Conservation (phyloP, 2,888 invertebrate genomes). For the Leptopilina syphax region DNA sequence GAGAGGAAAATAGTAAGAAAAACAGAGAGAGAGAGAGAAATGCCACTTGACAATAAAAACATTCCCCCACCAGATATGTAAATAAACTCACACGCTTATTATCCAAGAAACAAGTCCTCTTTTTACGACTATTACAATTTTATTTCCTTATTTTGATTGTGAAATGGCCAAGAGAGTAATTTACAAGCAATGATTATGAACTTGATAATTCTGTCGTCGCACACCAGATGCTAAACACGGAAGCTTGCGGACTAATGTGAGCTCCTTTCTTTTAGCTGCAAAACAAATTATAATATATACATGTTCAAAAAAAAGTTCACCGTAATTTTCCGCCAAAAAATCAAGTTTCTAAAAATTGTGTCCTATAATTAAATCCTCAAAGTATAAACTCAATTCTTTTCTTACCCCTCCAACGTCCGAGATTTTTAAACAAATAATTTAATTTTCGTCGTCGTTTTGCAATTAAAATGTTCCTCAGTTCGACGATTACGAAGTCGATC, state of each 20-base stretch:
- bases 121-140: conserved; percentile 4
- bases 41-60: neutral
- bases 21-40: too few species aligned
- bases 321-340: too few species aligned
- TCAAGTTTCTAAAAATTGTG: too few species aligned
- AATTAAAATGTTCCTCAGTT: too few species aligned
- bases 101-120: neutral
- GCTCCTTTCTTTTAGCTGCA: neutral
- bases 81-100: neutral
- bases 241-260: conserved; percentile 28
- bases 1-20: too few species aligned
- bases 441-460: too few species aligned
- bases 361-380: too few species aligned
- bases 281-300: neutral
- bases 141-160: conserved; percentile 7
- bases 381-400: too few species aligned
- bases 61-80: neutral
- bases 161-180: neutral
- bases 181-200: conserved; percentile 1
- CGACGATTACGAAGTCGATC: too few species aligned
- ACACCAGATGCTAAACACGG: conserved; percentile 60
- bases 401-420: too few species aligned
- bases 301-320: neutral
- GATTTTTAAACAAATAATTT: too few species aligned
- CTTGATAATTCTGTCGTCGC: conserved; percentile 54